Conservation (phyloP, 2,888 invertebrate genomes). For the Plutella xylostella region DNA sequence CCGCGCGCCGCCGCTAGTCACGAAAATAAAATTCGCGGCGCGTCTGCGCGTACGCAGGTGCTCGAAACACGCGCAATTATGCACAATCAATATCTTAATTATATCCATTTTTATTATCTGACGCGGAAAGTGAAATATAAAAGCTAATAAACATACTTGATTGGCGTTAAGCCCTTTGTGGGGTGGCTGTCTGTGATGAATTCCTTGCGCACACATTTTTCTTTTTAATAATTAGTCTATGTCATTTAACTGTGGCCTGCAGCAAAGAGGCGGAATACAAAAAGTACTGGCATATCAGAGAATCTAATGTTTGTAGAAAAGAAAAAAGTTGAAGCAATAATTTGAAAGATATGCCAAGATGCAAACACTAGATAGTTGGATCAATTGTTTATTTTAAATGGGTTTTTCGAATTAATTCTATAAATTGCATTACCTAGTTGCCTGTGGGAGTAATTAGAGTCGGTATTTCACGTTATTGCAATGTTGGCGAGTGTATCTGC, state of each 20-base stretch:
- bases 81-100: conserved; percentile 39
- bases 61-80: conserved; percentile 22
- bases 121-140: conserved; percentile 15
- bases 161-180: conserved; percentile 2
- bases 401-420: neutral
- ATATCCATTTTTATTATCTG: conserved; percentile 26
- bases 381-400: conserved; percentile 1
- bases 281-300: no score
- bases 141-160: conserved; percentile 6
- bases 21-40: conserved; percentile 11
- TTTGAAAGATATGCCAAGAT: no score
- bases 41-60: conserved; percentile 24
- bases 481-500: no score
- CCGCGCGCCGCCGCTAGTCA: no score
- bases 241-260: no score
- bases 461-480: no score
- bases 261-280: no score
- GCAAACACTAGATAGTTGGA: neutral
- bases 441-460: no score
- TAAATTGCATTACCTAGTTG: no score
- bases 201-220: neutral
- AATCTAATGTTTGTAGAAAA: conserved; percentile 2
- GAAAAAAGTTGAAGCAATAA: neutral
- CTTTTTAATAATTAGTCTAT: conserved; percentile 1
- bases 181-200: neutral